Evolutionary conservation across 2,888 invertebrate genomes (phyloP), one percentile per base, ranked within the genome.

Genomic region (Eristalis arbustorum): DNA sequence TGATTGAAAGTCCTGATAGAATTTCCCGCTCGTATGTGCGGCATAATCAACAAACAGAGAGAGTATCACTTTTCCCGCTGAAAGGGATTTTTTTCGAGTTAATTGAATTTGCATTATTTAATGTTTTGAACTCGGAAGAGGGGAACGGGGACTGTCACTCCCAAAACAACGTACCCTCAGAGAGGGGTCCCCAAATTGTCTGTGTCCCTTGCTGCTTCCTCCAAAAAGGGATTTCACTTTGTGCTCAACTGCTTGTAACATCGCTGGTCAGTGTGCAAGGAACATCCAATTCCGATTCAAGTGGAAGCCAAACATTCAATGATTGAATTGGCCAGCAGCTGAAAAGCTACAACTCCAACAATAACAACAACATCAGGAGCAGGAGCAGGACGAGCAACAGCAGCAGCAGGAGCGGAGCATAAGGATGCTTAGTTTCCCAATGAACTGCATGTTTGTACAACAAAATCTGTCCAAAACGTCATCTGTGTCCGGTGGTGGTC

Each of bases 291-390:
- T 77, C 31, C 57, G 73, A 78, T 69, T 81, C 77, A 81, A 85
- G 81, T 81, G 81, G 69, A 85, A 81, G 77, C 73, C 81, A 81
- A 85, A 85, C 85, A 85, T 81, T 78, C 77, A 74, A 67, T 78
- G 81, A 85, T 81, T 85, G 85, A 85, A 85, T 81, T 81, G 81
- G 69, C 81, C 69, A 31, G 72, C 69, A 34, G 76, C 62, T 76
- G 62, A 72, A 72, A 67, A 64, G 75, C 79, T 76, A 63, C 68
- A 8, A 31, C 31, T 31, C 8, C 31, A 31, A 31, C 8, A 31
- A 31, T 31, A 31, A 31, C 8, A 31, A 31, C 31, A 31, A 31
- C 31, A 31, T 0, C 8, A 1, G 31, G 8, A 31, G 31, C 0
- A 31, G 8, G 8, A 8, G 10, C 31, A 31, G 8, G 1, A 31